Evolutionary conservation across 2,888 invertebrate genomes (phyloP).

Genomic region (Eurois occulta): DNA sequence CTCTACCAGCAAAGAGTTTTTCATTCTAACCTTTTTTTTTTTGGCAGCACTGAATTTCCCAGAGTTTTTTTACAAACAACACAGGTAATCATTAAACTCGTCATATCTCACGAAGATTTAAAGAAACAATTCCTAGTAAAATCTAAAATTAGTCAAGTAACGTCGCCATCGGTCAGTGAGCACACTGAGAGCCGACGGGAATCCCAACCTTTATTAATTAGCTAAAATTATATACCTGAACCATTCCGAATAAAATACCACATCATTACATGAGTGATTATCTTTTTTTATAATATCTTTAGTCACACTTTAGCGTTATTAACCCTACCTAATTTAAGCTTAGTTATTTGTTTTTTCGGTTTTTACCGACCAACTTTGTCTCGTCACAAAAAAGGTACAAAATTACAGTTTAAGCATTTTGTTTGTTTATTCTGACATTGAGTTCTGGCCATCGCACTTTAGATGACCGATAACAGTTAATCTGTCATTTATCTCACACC

Average conservation of each 20-base stretch:
- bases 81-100: conserved; percentile 23
- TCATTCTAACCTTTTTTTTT: background rate
- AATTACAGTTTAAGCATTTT: background rate
- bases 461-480: conserved; percentile 30
- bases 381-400: background rate
- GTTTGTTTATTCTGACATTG: conserved; percentile 32
- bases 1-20: background rate
- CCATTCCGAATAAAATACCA: conserved; percentile 53
- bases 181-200: conserved; percentile 43
- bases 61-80: background rate
- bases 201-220: conserved; percentile 64
- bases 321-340: conserved; percentile 39
- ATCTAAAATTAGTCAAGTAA: conserved; percentile 29
- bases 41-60: background rate
- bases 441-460: background rate
- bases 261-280: conserved; percentile 54
- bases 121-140: conserved; percentile 15
- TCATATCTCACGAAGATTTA: background rate
- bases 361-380: conserved; percentile 19
- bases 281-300: conserved; percentile 49
- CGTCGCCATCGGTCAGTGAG: conserved; percentile 42
- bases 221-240: conserved; percentile 51
- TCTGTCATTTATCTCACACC: conserved; percentile 17
- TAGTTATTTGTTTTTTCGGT: conserved; percentile 15
- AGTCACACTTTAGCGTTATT: conserved; percentile 40